phyloP scores from a whole-genome alignment of 37 sponge, comb jelly and placozoan species.

The Oscarella lobularis region DNA sequence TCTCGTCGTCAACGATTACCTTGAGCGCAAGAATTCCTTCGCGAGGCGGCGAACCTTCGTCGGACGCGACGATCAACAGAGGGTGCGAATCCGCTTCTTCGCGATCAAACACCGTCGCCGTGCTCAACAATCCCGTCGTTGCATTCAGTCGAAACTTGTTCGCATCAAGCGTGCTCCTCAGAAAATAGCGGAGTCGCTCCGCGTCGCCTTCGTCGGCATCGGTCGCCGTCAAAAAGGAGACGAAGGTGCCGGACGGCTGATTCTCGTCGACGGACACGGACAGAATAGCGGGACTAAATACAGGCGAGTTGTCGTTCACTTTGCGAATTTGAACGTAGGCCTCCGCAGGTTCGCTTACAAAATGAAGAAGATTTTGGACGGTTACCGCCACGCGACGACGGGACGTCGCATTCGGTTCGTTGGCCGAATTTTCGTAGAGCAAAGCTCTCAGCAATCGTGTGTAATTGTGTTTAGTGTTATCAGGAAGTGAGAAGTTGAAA shows the following conservation, averaged over 20 bases:
- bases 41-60: neutral
- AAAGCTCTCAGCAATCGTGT: too few relatives aligned
- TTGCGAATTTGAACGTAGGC: neutral
- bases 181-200: neutral
- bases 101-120: neutral
- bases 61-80: neutral
- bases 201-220: neutral
- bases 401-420: too few relatives aligned
- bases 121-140: too few relatives aligned
- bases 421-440: too few relatives aligned
- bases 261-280: neutral
- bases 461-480: too few relatives aligned
- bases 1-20: constrained; percentile 4
- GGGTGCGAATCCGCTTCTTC: neutral
- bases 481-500: too few relatives aligned
- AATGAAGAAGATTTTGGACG: too few relatives aligned
- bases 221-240: neutral
- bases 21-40: neutral
- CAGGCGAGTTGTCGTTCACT: neutral
- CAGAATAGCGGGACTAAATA: neutral
- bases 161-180: neutral
- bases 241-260: neutral
- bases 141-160: neutral
- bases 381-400: too few relatives aligned
- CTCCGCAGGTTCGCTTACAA: neutral